Evolutionary conservation across 2,113 vertebrate genomes (phyloP).

Genomic region (Oceanodroma tethys): DNA sequence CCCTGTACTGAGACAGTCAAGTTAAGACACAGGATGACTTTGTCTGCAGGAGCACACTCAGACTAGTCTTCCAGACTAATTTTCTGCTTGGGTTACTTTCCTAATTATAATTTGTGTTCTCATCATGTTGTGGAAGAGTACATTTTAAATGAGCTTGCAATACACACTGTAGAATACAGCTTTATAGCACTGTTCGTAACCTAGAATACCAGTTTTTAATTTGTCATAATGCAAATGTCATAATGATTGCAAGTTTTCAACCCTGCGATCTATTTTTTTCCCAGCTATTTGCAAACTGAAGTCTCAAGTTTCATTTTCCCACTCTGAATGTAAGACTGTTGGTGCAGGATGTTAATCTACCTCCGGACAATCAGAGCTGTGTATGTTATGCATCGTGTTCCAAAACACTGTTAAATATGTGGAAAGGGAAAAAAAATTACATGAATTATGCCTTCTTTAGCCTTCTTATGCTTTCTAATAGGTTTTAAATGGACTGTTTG

Average conservation of each 20-base stretch:
- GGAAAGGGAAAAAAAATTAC: not conserved
- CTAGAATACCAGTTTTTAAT: not conserved
- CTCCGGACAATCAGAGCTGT: not conserved
- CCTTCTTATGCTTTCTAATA: not conserved
- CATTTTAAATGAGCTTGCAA: slow-evolving; percentile 52
- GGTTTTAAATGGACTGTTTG: slow-evolving; percentile 7
- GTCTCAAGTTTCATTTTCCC: not conserved
- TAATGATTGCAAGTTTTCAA: slow-evolving; percentile 36
- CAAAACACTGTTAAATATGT: not conserved
- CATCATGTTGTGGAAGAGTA: slow-evolving; percentile 53
- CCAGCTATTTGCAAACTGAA: not conserved
- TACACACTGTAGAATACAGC: not conserved
- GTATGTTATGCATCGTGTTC: not conserved
- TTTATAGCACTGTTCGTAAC: not conserved
- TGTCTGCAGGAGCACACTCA: slow-evolving; percentile 58
- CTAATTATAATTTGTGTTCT: slow-evolving; percentile 76
- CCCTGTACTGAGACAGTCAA: not conserved
- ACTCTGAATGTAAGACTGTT: not conserved
- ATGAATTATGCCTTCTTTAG: not conserved
- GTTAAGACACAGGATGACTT: slow-evolving; percentile 47
- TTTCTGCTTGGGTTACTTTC: slow-evolving; percentile 67
- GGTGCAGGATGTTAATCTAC: not conserved
- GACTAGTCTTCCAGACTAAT: slow-evolving; percentile 67
- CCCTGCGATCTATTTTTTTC: not conserved
- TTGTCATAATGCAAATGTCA: not conserved